Percentiles rank a stretch among this genome's conserved stretches.
Evolutionary conservation across 2,888 invertebrate genomes (phyloP).

Genomic region (Dryadula phaetusa): DNA sequence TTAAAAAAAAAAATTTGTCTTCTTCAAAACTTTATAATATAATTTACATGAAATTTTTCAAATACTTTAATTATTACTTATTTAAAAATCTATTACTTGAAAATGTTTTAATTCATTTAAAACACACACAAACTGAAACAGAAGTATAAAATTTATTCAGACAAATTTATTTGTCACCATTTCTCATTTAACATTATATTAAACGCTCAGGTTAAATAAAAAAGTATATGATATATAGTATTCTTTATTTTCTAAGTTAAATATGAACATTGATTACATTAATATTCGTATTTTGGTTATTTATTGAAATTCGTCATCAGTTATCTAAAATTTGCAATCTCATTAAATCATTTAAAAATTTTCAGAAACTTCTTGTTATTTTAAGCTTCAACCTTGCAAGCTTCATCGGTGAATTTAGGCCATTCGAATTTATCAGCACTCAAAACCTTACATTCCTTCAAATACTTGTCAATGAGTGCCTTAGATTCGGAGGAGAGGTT

Average conservation of each 20-base stretch:
- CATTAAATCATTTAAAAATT: neutral
- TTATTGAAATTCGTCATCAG: neutral
- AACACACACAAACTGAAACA: too few relatives aligned
- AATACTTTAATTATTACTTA: too few relatives aligned
- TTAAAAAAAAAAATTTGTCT: too few relatives aligned
- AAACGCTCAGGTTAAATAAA: neutral
- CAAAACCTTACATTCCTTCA: slow-evolving; percentile 61
- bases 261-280: slow-evolving; percentile 2
- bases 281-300: neutral
- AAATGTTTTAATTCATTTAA: too few relatives aligned
- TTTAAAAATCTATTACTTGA: too few relatives aligned
- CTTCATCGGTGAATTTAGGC: slow-evolving; percentile 69
- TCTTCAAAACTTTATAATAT: too few relatives aligned
- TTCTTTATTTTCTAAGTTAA: neutral
- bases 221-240: neutral
- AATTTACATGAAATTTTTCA: too few relatives aligned
- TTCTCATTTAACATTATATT: neutral
- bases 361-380: neutral
- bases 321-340: neutral
- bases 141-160: too few relatives aligned
- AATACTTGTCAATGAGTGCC: slow-evolving; percentile 49
- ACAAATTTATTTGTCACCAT: neutral
- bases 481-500: slow-evolving; percentile 57
- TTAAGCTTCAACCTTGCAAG: slow-evolving; percentile 55
- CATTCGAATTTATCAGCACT: slow-evolving; percentile 50